phyloP scores from a whole-genome alignment of 2,888 invertebrate species.

The Leptinotarsa tumamoca region DNA sequence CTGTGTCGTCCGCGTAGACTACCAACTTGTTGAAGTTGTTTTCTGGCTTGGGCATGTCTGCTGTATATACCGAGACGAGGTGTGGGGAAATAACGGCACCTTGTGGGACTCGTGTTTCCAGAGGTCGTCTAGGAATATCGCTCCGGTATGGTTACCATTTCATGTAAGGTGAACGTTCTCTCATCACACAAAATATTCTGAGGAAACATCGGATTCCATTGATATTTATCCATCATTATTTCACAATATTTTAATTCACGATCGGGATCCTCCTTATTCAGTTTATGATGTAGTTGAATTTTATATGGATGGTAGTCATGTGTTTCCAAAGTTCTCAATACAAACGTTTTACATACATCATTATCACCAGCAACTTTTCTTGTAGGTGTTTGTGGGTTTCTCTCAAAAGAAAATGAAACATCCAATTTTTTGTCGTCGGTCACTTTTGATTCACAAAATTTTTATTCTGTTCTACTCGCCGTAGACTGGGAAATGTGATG shows the following conservation, averaged over 20 bases:
- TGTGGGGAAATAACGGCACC: no score
- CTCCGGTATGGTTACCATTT: background rate
- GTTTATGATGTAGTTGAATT: conserved; percentile 3
- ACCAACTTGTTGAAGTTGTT: no score
- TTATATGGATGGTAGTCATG: background rate
- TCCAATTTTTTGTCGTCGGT: background rate
- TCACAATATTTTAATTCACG: background rate
- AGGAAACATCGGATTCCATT: background rate
- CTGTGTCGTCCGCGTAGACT: no score
- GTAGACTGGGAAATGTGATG: no score
- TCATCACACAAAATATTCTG: background rate
- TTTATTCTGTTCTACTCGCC: background rate
- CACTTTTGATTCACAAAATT: background rate
- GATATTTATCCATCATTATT: background rate
- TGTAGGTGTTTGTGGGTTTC: background rate
- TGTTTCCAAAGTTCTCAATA: background rate
- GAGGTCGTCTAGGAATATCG: no score
- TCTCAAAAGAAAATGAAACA: background rate
- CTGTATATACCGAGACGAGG: no score
- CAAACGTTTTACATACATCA: conserved; percentile 27
- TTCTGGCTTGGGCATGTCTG: no score
- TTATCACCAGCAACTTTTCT: background rate
- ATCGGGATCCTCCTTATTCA: background rate
- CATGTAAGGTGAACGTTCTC: background rate
- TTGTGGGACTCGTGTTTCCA: no score